Evolutionary conservation across 2,888 invertebrate genomes (phyloP), one percentile per base, ranked within the genome.

Genomic region (Protodeltote pygarga): DNA sequence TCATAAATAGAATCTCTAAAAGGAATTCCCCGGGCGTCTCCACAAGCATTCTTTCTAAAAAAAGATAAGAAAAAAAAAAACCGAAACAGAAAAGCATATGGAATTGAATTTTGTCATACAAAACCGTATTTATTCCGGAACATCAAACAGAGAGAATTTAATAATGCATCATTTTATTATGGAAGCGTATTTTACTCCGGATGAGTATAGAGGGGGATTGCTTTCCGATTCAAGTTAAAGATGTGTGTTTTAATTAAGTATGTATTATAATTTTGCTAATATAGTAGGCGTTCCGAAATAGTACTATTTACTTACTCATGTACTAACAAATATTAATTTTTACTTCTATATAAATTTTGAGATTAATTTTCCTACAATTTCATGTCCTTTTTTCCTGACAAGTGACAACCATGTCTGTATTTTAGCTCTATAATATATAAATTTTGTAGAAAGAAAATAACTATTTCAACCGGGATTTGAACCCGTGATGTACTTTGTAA

Each of bases 81-180:
- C 24, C 2, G 17, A 13, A 47, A 24, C 11, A 50, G n/a, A 35
- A 25, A 33, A 8, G 9, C 27, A 39, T 14, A 35, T 8, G 11
- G 38, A 49, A 42, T 10, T 3, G 14, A 25, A 47, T 35, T 64
- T 54, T 59, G 49, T 70, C 54, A 58, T 50, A 57, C 16, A 59
- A 61, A 11, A 54, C 58, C 54, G 38, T 78, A 74, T 81, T 81
- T 82, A 76, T 75, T 71, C 62, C 52, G 66, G 58, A 48, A 82
- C 74, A 82, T 83, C 83, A 84, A 85, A 82, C 73, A 74, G 61
- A 65, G 61, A 68, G 73, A 81, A 84, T 82, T 87, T 86, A 87
- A 87, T 87, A 88, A 87, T 88, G 83, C 77, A 86, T 76, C 73
- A 72, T 77, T 83, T 85, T 84, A 83, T 83, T 83, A 83, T 42